phyloP scores from a whole-genome alignment of 2,888 invertebrate species.

The Synanthedon formicaeformis region DNA sequence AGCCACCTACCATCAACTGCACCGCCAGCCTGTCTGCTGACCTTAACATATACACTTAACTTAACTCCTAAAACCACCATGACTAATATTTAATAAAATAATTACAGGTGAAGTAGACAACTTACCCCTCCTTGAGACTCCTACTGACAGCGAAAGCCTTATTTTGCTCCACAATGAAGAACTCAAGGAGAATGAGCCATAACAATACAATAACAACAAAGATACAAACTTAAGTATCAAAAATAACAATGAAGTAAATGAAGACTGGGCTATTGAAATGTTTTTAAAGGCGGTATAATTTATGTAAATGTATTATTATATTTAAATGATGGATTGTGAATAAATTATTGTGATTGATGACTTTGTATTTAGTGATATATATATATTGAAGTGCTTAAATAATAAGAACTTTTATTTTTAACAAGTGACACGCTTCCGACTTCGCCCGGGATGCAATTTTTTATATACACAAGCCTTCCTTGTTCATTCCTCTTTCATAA shows the following conservation, averaged over 20 bases:
- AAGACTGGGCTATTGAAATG: not conserved
- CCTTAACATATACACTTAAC: no score
- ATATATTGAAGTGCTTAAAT: not conserved
- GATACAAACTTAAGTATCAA: not conserved
- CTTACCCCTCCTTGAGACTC: constrained; percentile 46
- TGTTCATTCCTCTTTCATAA: no score
- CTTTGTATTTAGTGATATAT: not conserved
- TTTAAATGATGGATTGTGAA: constrained; percentile 6
- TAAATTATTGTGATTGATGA: constrained; percentile 4
- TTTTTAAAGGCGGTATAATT: not conserved
- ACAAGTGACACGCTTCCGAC: not conserved
- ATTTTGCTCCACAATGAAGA: constrained; percentile 46
- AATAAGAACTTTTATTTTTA: not conserved
- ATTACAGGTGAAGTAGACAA: constrained; percentile 60
- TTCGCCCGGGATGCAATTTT: no score
- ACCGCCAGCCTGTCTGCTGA: no score
- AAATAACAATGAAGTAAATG: not conserved
- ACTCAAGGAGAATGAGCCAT: constrained; percentile 21
- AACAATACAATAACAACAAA: constrained; percentile 1
- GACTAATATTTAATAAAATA: no score
- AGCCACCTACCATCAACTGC: no score
- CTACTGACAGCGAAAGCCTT: constrained; percentile 47
- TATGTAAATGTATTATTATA: not conserved
- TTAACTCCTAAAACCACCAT: no score
- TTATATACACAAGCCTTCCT: no score